phyloP scores from a whole-genome alignment of 2,797 vertebrate species.

The Melanotaenia nigrans region DNA sequence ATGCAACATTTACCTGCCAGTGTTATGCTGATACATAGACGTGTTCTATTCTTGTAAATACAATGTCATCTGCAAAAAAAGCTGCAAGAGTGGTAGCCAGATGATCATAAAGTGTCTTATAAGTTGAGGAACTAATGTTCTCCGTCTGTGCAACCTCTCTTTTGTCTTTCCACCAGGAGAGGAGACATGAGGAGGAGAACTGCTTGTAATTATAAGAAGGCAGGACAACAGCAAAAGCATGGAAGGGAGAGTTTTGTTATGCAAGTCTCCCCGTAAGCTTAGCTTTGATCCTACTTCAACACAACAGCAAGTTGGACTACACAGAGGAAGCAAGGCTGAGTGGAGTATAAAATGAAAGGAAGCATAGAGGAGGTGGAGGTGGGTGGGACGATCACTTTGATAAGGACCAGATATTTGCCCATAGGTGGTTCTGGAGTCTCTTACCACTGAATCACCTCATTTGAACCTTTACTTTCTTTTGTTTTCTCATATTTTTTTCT shows the following conservation, averaged over 20 bases:
- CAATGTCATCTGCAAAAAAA: conserved; percentile 23
- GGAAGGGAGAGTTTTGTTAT: conserved; percentile 39
- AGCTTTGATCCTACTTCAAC: conserved; percentile 60
- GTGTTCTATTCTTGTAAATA: conserved; percentile 41
- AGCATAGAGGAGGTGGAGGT: conserved; percentile 14
- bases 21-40: neutral
- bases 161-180: conserved; percentile 23
- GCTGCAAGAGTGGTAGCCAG: conserved; percentile 33
- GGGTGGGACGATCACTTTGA: conserved; percentile 29
- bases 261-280: conserved; percentile 29
- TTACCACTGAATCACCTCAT: neutral
- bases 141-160: conserved; percentile 34
- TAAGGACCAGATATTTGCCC: conserved; percentile 60
- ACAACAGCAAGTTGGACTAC: conserved; percentile 41
- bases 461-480: neutral
- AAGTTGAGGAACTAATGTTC: conserved; percentile 20
- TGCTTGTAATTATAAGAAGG: conserved; percentile 65
- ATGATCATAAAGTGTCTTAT: conserved; percentile 43
- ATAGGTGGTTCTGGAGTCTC: conserved; percentile 10
- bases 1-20: conserved; percentile 1
- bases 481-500: neutral
- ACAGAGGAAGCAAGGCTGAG: conserved; percentile 26
- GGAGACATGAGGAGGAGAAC: conserved; percentile 33
- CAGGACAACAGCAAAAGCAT: conserved; percentile 12
- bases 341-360: conserved; percentile 10